phyloP scores from a whole-genome alignment of 2,888 invertebrate species.

The Plemyria rubiginata region DNA sequence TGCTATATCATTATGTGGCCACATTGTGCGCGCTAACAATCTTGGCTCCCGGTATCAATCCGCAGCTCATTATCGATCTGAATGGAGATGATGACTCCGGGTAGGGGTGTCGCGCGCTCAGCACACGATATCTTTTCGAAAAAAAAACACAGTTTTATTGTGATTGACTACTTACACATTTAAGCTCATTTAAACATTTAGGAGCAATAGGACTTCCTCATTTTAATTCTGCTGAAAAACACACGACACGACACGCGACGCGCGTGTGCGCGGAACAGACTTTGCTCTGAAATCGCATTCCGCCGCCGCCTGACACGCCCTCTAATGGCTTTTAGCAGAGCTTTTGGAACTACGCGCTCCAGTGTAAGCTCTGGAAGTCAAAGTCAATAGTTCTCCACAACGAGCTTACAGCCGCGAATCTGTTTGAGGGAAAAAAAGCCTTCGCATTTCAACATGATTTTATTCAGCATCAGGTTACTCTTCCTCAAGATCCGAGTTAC shows the following conservation, averaged over 20 bases:
- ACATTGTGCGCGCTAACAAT: conserved; percentile 4
- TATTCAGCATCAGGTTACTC: too few species aligned
- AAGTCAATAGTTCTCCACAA: not conserved
- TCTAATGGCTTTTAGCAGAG: conserved; percentile 1
- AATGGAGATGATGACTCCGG: not conserved
- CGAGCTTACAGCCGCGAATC: not conserved
- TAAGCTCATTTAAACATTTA: too few species aligned
- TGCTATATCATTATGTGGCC: not conserved
- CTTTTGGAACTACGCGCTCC: not conserved
- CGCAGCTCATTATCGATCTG: conserved; percentile 2
- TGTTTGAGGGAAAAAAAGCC: not conserved
- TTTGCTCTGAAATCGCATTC: not conserved
- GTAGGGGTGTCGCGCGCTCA: not conserved
- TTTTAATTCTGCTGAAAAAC: too few species aligned
- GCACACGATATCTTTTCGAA: not conserved
- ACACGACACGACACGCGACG: not conserved
- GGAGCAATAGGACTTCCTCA: too few species aligned
- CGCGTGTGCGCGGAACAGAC: not conserved
- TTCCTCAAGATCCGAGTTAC: too few species aligned
- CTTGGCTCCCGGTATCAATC: not conserved
- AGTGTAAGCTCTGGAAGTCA: not conserved
- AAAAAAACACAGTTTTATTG: too few species aligned
- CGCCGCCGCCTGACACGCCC: not conserved
- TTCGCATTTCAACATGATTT: too few species aligned
- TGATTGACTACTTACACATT: too few species aligned